Conservation (phyloP, 2,113 vertebrate genomes). For the Cryptotis parvus region DNA sequence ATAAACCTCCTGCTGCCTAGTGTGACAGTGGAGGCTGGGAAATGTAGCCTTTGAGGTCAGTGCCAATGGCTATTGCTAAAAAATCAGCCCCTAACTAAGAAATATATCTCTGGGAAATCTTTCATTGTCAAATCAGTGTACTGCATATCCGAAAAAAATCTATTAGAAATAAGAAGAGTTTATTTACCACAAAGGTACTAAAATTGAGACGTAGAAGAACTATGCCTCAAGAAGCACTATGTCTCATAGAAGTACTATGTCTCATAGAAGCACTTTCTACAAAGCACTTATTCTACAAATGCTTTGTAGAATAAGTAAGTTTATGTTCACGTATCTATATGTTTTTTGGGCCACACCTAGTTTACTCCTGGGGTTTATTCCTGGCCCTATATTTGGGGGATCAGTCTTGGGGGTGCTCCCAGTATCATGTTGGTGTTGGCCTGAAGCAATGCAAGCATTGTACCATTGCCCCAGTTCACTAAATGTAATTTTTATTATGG, state of each 20-base stretch:
- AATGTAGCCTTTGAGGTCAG: not conserved
- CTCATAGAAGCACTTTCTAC: too few species aligned
- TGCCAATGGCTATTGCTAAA: not conserved
- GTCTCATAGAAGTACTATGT: too few species aligned
- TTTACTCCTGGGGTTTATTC: too few species aligned
- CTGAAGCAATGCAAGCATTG: too few species aligned
- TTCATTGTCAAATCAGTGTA: not conserved
- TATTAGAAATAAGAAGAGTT: not conserved
- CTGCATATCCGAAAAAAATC: not conserved
- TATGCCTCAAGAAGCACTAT: too few species aligned
- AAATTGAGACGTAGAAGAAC: not conserved
- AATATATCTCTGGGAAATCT: not conserved
- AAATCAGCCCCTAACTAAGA: not conserved
- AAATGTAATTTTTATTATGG: not conserved
- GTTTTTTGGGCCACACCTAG: too few species aligned
- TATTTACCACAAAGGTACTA: not conserved
- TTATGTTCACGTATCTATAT: too few species aligned
- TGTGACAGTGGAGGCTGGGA: not conserved
- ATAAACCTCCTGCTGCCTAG: not conserved
- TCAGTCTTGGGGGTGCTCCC: too few species aligned
- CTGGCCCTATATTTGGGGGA: too few species aligned
- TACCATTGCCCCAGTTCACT: too few species aligned
- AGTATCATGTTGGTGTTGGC: too few species aligned
- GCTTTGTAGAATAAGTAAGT: too few species aligned
- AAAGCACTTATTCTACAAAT: not conserved